These are phyloP conservation scores for Myiotriccus ornatus DNA, from an alignment of 2,797 vertebrate species.

Conservation along the genomic window DNA sequence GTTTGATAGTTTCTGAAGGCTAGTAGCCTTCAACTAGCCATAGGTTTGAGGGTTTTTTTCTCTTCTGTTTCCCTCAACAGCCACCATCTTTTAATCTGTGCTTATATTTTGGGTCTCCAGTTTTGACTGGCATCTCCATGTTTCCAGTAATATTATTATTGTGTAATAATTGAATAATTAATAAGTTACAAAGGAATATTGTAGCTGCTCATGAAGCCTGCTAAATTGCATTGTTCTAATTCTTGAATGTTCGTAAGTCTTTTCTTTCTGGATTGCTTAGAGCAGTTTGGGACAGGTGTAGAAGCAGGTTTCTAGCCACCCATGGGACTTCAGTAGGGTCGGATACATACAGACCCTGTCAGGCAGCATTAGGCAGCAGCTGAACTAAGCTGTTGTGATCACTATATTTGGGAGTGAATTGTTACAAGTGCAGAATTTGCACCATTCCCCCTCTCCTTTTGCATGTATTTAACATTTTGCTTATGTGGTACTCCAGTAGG, in stretches of 20 bases:
- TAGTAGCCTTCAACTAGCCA: neutral
- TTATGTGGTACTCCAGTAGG: neutral
- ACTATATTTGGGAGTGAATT: neutral
- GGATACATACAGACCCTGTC: fast-evolving
- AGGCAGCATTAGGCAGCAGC: neutral
- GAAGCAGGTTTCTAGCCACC: neutral
- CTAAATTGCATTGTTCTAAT: neutral
- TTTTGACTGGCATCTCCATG: neutral
- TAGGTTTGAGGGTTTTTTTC: neutral
- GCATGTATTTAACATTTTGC: neutral
- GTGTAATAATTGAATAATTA: neutral
- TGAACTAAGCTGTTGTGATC: neutral
- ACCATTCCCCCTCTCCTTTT: neutral
- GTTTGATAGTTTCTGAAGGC: neutral
- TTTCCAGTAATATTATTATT: neutral
- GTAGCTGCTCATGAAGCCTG: neutral
- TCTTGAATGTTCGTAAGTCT: neutral
- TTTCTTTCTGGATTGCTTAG: neutral
- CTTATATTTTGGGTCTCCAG: neutral
- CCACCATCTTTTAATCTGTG: neutral
- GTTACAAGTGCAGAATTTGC: neutral
- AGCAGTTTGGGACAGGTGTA: neutral
- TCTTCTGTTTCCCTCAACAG: neutral
- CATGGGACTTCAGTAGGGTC: neutral
- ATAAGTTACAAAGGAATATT: neutral